Percentiles rank a stretch among this genome's conserved stretches.
Conservation (phyloP, 2,797 vertebrate genomes). For the Chaetophractus vellerosus region DNA sequence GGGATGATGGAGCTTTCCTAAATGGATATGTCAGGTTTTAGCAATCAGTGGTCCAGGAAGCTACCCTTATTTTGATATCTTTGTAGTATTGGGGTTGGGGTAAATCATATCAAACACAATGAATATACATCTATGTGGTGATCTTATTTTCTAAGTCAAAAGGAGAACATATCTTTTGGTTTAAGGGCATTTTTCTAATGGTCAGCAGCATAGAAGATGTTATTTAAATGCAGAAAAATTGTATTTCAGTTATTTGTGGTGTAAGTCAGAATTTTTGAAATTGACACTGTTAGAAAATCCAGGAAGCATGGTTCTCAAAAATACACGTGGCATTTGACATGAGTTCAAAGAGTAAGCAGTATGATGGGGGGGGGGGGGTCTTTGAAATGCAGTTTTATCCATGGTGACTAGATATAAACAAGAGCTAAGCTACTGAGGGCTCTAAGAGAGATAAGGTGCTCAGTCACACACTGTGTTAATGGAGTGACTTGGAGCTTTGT, state of each 20-base stretch:
- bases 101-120: background rate
- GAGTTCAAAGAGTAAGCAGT: background rate
- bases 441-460: background rate
- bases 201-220: background rate
- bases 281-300: background rate
- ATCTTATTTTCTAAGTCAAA: background rate
- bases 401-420: background rate
- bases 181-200: background rate
- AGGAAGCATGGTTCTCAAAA: background rate
- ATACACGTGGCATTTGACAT: background rate
- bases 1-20: background rate
- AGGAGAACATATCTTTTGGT: background rate
- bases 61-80: slow-evolving; percentile 3
- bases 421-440: background rate
- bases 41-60: background rate
- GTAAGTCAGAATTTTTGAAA: background rate
- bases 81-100: background rate
- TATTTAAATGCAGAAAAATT: background rate
- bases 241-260: background rate
- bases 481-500: background rate
- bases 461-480: background rate
- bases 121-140: background rate
- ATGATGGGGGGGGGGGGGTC: background rate
- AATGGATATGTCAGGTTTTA: background rate
- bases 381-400: background rate